Evolutionary conservation across 1,140 invertebrate species (phyloP).

Genomic region (Whitmania pigra): DNA sequence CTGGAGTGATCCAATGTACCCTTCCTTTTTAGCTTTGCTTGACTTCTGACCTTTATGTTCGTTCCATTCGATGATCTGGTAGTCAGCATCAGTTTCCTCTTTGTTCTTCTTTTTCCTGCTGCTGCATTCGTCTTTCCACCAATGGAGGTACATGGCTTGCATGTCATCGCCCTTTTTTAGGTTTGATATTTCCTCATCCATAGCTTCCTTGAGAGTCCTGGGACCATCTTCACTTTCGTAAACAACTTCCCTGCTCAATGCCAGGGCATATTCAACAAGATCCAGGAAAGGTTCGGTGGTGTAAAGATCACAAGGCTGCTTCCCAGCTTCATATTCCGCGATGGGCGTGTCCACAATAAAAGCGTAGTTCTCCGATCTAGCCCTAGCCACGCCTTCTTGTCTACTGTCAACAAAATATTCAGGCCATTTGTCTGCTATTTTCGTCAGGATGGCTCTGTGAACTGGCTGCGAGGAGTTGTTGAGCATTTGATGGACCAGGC

Average conservation of each 20-base stretch:
- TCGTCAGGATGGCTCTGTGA: constrained; percentile 3
- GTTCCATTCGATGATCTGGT: constrained; percentile 97
- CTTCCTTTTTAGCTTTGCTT: too few relatives aligned
- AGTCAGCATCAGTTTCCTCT: constrained; percentile 51
- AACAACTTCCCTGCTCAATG: constrained; percentile 10
- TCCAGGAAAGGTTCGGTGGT: constrained; percentile 23
- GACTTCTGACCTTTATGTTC: constrained; percentile 88
- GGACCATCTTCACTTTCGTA: neutral
- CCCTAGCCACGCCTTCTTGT: constrained; percentile 26
- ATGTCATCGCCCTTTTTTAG: constrained; percentile 16
- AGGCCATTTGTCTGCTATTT: neutral
- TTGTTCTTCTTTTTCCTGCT: constrained; percentile 1
- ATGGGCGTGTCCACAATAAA: constrained; percentile 27
- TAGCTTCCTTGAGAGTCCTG: neutral
- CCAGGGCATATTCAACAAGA: constrained; percentile 19
- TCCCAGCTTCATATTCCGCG: constrained; percentile 26
- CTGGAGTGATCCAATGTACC: too few relatives aligned
- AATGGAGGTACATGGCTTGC: constrained; percentile 20
- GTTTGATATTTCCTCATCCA: constrained; percentile 13
- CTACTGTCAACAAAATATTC: constrained; percentile 1
- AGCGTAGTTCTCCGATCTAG: constrained; percentile 25
- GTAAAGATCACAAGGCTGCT: constrained; percentile 29
- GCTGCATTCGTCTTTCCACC: constrained; percentile 22
- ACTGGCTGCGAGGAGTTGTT: neutral
- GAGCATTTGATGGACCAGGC: constrained; percentile 13